These are phyloP conservation scores for Chamaetylas fuelleborni DNA, from an alignment of 2,113 vertebrate genomes.

Conservation along the genomic window DNA sequence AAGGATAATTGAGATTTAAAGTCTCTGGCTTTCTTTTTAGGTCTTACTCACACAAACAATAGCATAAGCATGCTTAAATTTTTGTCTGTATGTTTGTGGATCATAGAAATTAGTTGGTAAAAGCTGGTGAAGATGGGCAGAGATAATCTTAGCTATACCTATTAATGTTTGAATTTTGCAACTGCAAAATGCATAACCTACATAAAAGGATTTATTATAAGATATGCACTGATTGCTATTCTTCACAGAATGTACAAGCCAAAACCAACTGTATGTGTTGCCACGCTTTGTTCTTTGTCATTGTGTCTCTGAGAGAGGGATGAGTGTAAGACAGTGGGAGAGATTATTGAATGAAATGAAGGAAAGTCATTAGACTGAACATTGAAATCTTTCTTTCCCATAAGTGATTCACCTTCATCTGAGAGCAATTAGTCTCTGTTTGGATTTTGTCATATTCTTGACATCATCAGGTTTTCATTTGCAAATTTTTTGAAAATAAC, in stretches of 20 bases:
- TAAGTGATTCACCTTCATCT: neutral
- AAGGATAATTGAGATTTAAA: neutral
- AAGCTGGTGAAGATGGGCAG: neutral
- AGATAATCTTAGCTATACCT: neutral
- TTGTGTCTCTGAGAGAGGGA: neutral
- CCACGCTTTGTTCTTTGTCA: neutral
- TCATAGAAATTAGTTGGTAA: neutral
- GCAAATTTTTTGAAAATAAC: neutral
- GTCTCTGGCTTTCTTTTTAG: neutral
- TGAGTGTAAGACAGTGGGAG: neutral
- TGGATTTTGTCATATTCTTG: neutral
- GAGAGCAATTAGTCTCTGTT: neutral
- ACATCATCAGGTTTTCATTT: neutral
- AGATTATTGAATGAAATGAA: neutral
- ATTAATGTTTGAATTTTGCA: neutral
- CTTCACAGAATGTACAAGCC: neutral
- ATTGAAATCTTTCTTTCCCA: neutral
- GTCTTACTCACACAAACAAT: neutral
- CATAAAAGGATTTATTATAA: neutral
- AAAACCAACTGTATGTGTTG: neutral
- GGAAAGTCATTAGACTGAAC: neutral
- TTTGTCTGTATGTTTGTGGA: neutral
- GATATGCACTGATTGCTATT: neutral
- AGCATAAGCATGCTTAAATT: neutral
- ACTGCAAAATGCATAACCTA: neutral